phyloP scores from a whole-genome alignment of 2,797 vertebrate species.

The Manis javanica region DNA sequence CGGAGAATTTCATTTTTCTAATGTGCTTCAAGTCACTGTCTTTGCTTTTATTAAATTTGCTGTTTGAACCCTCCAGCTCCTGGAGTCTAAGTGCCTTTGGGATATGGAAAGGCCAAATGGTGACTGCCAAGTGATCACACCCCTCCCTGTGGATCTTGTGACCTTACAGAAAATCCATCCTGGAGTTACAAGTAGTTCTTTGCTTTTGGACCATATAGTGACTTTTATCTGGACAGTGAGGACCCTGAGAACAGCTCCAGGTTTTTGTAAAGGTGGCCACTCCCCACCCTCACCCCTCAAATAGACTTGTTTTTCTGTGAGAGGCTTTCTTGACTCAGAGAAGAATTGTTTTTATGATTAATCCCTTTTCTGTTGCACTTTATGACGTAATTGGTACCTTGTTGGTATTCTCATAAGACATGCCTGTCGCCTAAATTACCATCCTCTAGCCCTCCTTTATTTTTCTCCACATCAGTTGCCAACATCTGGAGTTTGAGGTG shows the following conservation, averaged over 20 bases:
- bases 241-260: not conserved
- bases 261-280: not conserved
- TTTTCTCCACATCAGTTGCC: not conserved
- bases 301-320: not conserved
- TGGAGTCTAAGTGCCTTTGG: not conserved
- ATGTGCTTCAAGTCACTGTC: not conserved
- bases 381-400: not conserved
- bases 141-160: not conserved
- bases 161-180: not conserved
- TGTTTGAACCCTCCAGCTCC: not conserved
- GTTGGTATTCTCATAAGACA: not conserved
- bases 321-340: not conserved
- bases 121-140: not conserved
- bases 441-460: not conserved
- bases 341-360: not conserved
- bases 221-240: not conserved
- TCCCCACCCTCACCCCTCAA: not conserved
- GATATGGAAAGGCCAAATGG: not conserved
- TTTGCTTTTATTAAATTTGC: not conserved
- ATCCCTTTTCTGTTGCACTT: not conserved
- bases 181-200: not conserved
- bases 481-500: not conserved
- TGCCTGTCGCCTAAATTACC: not conserved
- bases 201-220: not conserved
- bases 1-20: not conserved